phyloP scores from a whole-genome alignment of 2,888 invertebrate species.

The Platycheirus rosarum region DNA sequence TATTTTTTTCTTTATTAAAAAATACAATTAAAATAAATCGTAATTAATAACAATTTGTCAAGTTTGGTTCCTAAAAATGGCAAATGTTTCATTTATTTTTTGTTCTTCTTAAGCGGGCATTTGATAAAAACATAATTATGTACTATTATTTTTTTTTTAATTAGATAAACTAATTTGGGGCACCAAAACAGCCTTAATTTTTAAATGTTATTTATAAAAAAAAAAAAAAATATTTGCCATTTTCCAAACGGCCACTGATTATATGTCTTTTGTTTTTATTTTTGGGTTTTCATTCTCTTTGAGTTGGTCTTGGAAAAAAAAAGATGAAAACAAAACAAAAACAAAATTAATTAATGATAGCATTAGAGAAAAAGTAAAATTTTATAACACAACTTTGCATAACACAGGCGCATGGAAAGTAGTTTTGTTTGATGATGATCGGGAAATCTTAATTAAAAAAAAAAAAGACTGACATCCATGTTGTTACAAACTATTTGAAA shows the following conservation, averaged over 20 bases:
- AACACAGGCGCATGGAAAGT: slow-evolving; percentile 77
- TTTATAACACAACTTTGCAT: slow-evolving; percentile 66
- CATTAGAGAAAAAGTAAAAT: slow-evolving; percentile 59
- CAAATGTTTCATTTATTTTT: slow-evolving; percentile 68
- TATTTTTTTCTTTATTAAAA: slow-evolving; percentile 30
- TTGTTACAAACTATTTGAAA: neutral
- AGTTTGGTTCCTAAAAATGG: slow-evolving; percentile 78
- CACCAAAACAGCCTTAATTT: slow-evolving; percentile 86
- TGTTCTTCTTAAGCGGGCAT: slow-evolving; percentile 27
- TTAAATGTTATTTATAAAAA: slow-evolving; percentile 29
- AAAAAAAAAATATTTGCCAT: slow-evolving; percentile 83
- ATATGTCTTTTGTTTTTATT: slow-evolving; percentile 75
- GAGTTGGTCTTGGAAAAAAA: slow-evolving; percentile 82
- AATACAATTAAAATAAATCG: slow-evolving; percentile 23
- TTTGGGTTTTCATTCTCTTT: slow-evolving; percentile 80
- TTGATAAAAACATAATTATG: neutral
- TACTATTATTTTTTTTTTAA: slow-evolving; percentile 26
- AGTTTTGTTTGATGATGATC: slow-evolving; percentile 50
- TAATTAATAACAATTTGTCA: slow-evolving; percentile 75
- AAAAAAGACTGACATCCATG: neutral
- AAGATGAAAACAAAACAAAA: slow-evolving; percentile 73
- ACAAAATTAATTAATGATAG: slow-evolving; percentile 74
- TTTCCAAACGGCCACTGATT: slow-evolving; percentile 85
- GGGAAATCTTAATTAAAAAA: neutral
- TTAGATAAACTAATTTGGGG: slow-evolving; percentile 78